Base-by-base conservation (phyloP, 1,140 invertebrate genomes). In the Dendrolimus kikuchii region DNA sequence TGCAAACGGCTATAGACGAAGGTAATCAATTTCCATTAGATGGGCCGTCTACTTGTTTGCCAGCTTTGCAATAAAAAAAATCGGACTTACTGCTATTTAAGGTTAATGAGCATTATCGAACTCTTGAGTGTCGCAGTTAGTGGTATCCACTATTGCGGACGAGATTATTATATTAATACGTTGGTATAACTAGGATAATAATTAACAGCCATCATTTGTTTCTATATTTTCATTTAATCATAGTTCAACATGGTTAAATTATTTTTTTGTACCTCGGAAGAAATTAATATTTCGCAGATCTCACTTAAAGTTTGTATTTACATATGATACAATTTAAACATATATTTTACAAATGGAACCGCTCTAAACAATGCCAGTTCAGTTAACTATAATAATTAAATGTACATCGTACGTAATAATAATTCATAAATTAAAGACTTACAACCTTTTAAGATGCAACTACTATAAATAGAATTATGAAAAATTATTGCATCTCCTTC, bases 241-340 rank as follows among this genome's bases (percentile, higher is more conserved):
- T 86, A 86, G 73, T 81, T 86, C 79, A 86, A 86, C 82, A 86
- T 86, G 82, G 82, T 82, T 86, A 84, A 78, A 80, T 84, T 70
- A 77, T 84, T 80, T 77, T 23, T 83, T 86, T 86, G 82, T 86
- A 83, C 82, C 82, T 86, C 80, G 78, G 82, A 86, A 86, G 82
- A 82, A 86, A 86, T 82, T 83, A 71, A 84, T 84, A 86, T 82
- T 77, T 84, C 77, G 79, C 81, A 77, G 74, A 71, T 78, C 69
- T 83, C 73, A 80, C 68, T 81, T 83, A 75, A 77, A 75, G 51
- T 65, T 68, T 75, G 77, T 84, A 86, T 86, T 80, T 86, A 86
- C 82, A 86, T 86, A 82, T 84, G 60, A 80, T 86, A 84, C 82
- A 86, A 77, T 80, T 77, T 71, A 66, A 71, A 74, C 67, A 71